Conservation (phyloP, 1,140 invertebrate genomes). For the Bombyx mandarina region DNA sequence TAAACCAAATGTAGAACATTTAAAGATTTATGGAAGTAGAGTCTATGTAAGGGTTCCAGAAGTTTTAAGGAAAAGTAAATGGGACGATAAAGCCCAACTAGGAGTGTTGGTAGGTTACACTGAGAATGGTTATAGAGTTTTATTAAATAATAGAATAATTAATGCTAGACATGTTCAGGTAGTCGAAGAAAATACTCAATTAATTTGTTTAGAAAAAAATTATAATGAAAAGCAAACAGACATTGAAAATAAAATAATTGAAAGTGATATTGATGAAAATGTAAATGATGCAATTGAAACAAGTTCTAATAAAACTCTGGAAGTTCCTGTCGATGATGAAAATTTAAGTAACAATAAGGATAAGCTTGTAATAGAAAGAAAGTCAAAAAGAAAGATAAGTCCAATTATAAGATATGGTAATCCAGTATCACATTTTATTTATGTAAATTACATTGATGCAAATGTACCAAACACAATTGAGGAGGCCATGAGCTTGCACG, state of each 20-base stretch:
- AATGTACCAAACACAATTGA: slow-evolving; percentile 36
- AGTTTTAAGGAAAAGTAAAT: slow-evolving; percentile 34
- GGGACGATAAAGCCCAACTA: slow-evolving; percentile 34
- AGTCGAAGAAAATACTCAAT: slow-evolving; percentile 24
- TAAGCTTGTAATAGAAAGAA: too few species aligned
- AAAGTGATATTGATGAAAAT: slow-evolving; percentile 13
- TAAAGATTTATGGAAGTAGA: slow-evolving; percentile 37
- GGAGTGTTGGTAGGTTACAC: slow-evolving; percentile 25
- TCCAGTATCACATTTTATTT: slow-evolving; percentile 31
- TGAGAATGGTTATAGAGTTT: slow-evolving; percentile 24
- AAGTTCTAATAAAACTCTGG: too few species aligned
- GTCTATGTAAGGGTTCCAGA: slow-evolving; percentile 39
- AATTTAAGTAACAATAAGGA: too few species aligned
- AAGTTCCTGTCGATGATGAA: too few species aligned
- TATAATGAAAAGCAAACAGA: slow-evolving; percentile 5
- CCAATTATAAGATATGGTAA: too few species aligned
- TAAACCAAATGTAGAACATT: slow-evolving; percentile 36
- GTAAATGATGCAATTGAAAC: slow-evolving; percentile 20
- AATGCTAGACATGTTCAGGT: slow-evolving; percentile 27
- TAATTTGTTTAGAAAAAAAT: slow-evolving; percentile 27
- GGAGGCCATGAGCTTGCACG: slow-evolving; percentile 30
- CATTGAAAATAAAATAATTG: slow-evolving; percentile 15
- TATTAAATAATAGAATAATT: slow-evolving; percentile 27
- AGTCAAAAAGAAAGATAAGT: too few species aligned
- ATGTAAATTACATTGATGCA: slow-evolving; percentile 37